Percentiles rank a stretch among this genome's conserved stretches.
Conservation (phyloP, 1,140 invertebrate genomes). For the Danaus melanippus region DNA sequence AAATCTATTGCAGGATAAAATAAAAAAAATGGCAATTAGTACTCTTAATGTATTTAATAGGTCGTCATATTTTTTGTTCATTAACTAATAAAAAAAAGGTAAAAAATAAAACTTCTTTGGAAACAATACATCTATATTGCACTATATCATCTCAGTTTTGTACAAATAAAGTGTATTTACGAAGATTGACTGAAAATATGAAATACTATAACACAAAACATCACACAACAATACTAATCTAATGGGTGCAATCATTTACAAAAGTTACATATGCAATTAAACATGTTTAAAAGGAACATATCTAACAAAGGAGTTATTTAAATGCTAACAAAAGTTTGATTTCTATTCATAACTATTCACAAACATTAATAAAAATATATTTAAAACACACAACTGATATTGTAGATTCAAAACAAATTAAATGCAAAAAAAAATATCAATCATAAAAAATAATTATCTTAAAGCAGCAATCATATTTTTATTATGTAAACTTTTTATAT, state of each 20-base stretch:
- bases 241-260: slow-evolving; percentile 20
- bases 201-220: slow-evolving; percentile 26
- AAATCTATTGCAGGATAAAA: too few species aligned
- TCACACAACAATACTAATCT: slow-evolving; percentile 34
- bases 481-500: too few species aligned
- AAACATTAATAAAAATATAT: slow-evolving; percentile 23
- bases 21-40: too few species aligned
- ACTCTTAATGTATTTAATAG: too few species aligned
- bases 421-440: slow-evolving; percentile 1
- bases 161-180: slow-evolving; percentile 44
- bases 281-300: slow-evolving; percentile 10
- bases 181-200: slow-evolving; percentile 23
- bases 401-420: slow-evolving; percentile 1
- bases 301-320: slow-evolving; percentile 3
- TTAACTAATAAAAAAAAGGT: slow-evolving; percentile 5
- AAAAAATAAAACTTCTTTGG: slow-evolving; percentile 39
- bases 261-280: slow-evolving; percentile 8
- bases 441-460: neutral
- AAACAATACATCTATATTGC: slow-evolving; percentile 70
- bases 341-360: slow-evolving; percentile 12
- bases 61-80: too few species aligned
- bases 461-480: neutral
- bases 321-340: slow-evolving; percentile 2
- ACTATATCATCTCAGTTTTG: slow-evolving; percentile 69
- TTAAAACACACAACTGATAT: slow-evolving; percentile 10